Conservation (phyloP, 2,888 invertebrate genomes). For the Piscicola geometra region DNA sequence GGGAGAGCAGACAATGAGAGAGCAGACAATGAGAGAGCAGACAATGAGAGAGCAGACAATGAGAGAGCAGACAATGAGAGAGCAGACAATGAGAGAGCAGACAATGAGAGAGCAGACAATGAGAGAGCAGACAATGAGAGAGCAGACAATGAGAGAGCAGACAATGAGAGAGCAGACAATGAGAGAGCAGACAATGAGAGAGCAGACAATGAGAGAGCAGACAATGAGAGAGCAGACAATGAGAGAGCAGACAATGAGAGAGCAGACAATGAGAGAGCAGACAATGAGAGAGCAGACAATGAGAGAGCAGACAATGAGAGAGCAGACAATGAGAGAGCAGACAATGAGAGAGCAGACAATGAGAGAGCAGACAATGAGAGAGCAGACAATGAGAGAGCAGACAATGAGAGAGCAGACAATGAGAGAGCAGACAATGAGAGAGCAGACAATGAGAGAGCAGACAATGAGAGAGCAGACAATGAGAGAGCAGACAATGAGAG, state of each 20-base stretch:
- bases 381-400: slow-evolving; percentile 43
- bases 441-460: slow-evolving; percentile 43
- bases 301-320: neutral
- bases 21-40: slow-evolving; percentile 43
- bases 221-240: slow-evolving; percentile 61
- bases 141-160: slow-evolving; percentile 43
- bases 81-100: slow-evolving; percentile 43
- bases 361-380: neutral
- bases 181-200: neutral
- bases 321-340: slow-evolving; percentile 43
- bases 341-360: slow-evolving; percentile 61
- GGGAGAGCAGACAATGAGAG: neutral
- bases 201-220: slow-evolving; percentile 43
- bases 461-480: slow-evolving; percentile 61
- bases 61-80: neutral
- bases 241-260: neutral
- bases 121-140: neutral
- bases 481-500: neutral
- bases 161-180: slow-evolving; percentile 61
- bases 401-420: slow-evolving; percentile 61
- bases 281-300: slow-evolving; percentile 61
- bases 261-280: slow-evolving; percentile 43
- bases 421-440: neutral
- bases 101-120: slow-evolving; percentile 61
- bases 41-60: slow-evolving; percentile 61